Base-by-base conservation (phyloP, 92 coral and sea anemone species). In the Bergia sp. region DNA sequence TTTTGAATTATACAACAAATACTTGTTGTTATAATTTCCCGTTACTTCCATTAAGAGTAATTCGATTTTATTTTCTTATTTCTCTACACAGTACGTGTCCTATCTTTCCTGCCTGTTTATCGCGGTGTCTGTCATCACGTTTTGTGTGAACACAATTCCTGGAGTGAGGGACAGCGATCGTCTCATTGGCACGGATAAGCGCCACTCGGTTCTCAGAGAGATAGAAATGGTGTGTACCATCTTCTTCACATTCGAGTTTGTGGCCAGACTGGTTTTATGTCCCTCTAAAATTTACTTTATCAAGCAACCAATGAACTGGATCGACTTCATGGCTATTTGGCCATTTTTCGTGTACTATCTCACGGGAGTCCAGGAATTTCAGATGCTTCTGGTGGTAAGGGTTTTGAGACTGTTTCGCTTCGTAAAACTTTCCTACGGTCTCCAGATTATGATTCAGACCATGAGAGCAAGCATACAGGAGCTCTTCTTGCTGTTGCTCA, bases 381-480 rank as follows among this genome's bases (percentile, higher is more conserved):
- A 92, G 44, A 91, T 96, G 91, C 85, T 97, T 57, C 86, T 97
- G 3, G 96, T 94, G 9, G 92, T 96, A 21, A 96, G 99, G 58
- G 93, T 97, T 9, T 73, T 97, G 77, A 90, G 99, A 47, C 90
- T 97, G 29, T 93, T 97, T 85, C 95, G 96, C 75, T 97, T 97
- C 44, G 92, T 95, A 58, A 97, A 94, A 89, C 89, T 97, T 55
- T 93, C 96, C 37, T 96, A 97, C 82, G 99, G 98, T 7, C 94
- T 97, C 16, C 99, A 97, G 67, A 94, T 97, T 61, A 95, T 97
- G 92, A 92, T 96, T 2, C 98, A 97, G 89, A 97, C 99, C 15
- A 86, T 97, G 66, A 94, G 91, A 73, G 98, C 97, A 79, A 97
- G 99, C 74, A 91, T 92, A 38, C 95, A 93, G 77, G 98, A 95